Conservation (phyloP, 2,113 vertebrate species). For the Hippocampus abdominalis region DNA sequence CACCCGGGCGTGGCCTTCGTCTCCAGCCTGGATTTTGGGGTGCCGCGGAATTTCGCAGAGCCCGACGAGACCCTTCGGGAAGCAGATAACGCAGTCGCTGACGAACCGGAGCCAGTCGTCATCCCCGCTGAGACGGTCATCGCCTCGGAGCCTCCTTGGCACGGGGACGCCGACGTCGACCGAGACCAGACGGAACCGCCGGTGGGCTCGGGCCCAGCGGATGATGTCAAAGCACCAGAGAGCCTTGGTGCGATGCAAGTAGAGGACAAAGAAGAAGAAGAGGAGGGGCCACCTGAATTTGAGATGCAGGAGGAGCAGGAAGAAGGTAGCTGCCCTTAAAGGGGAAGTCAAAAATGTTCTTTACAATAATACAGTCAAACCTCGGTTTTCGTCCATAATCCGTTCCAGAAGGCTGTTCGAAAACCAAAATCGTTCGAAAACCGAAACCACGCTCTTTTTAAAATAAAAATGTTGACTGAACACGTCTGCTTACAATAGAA, state of each 20-base stretch:
- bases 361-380: too few species aligned
- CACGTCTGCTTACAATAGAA: too few species aligned
- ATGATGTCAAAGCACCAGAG: conserved; percentile 25
- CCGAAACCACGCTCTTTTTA: too few species aligned
- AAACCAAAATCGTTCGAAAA: too few species aligned
- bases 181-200: neutral
- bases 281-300: neutral
- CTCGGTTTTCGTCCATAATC: too few species aligned
- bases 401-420: too few species aligned
- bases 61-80: conserved; percentile 21
- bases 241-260: conserved; percentile 25
- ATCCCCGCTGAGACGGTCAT: conserved; percentile 44
- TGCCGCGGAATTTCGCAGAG: conserved; percentile 44
- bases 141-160: conserved; percentile 11
- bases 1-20: conserved; percentile 61
- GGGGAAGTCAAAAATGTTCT: too few species aligned
- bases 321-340: conserved; percentile 30
- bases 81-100: conserved; percentile 13
- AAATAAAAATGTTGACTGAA: too few species aligned
- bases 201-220: conserved; percentile 5
- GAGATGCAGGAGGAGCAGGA: conserved; percentile 33
- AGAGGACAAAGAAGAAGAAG: neutral
- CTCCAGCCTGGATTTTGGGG: conserved; percentile 54
- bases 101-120: conserved; percentile 25
- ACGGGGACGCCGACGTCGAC: conserved; percentile 24